Evolutionary conservation across 2,888 invertebrate species (phyloP), one percentile per base, ranked within the genome.

Genomic region (Polyommatus iphigenia): DNA sequence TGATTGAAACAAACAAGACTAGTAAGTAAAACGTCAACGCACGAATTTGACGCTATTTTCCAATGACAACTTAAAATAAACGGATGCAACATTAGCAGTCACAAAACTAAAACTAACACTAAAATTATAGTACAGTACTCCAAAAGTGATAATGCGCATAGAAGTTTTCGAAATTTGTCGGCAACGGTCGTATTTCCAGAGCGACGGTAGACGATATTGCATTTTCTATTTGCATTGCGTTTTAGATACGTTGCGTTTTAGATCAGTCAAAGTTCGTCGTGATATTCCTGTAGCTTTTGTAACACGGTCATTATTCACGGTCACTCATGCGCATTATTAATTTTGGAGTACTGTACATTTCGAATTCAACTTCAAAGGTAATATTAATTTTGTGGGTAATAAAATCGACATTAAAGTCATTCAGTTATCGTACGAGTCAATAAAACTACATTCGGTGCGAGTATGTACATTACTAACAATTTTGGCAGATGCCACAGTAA

Each of bases 371-470:
- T 32, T 67, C 67, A 67, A 67, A 67, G 67, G 18, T 29, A 32
- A 62, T 62, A 62, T 8, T 24, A 62, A 72, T 41, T 72, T 72
- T 8, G 67, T 67, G 15, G 29, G 72, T 41, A 72, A 72, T 72
- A 72, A 72, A 72, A 72, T 41, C 20, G 41, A 10, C 13, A 72
- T 72, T 10, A 72, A 72, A 72, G 20, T 72, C 72, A 72, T 41
- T 41, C 72, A 72, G 41, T 20, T 41, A 41, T 72, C 36, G 41
- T 41, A 20, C 36, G 72, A 71, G 36, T 72, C 20, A 41, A 41
- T 72, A 71, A 72, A 72, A 72, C 36, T 72, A 72, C 41, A 20
- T n/a, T 72, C 15, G 67, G 67, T 67, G 67, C 67, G 67, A n/a
- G n/a, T n/a, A n/a, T 67, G 67, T 67, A 67, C 29, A 15, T 67